These are phyloP conservation scores for Erebia palarica DNA, from an alignment of 2,888 invertebrate species.

Conservation along the genomic window DNA sequence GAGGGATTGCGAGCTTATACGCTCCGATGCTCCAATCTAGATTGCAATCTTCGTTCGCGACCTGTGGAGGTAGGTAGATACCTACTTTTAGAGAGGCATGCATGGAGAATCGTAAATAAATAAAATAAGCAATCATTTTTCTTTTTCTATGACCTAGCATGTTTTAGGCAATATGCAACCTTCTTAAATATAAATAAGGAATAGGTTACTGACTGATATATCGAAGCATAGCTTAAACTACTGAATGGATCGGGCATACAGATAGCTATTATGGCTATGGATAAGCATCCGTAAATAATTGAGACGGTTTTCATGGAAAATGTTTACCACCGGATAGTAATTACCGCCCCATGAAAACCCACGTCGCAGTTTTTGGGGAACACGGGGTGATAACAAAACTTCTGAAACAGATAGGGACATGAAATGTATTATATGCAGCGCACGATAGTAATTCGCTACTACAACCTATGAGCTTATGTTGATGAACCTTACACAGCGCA, in stretches of 20 bases:
- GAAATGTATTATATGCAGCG: conserved; percentile 15
- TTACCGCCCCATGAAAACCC: too few species aligned
- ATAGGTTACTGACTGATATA: too few species aligned
- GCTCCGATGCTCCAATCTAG: conserved; percentile 24
- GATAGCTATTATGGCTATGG: too few species aligned
- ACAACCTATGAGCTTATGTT: conserved; percentile 37
- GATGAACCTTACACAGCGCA: conserved; percentile 41
- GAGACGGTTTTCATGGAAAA: too few species aligned
- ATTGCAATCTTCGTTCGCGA: conserved; percentile 20
- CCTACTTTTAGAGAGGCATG: conserved; percentile 2
- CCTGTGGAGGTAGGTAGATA: neutral
- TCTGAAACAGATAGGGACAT: neutral
- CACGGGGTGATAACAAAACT: neutral
- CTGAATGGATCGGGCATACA: too few species aligned
- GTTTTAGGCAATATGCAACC: neutral
- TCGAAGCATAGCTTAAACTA: too few species aligned
- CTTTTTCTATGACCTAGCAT: neutral
- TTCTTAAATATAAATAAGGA: too few species aligned
- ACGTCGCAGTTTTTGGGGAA: too few species aligned
- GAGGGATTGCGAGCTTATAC: conserved; percentile 19
- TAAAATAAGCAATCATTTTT: neutral
- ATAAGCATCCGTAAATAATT: too few species aligned
- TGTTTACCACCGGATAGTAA: too few species aligned
- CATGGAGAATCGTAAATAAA: conserved; percentile 12
- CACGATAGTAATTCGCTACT: conserved; percentile 24